Evolutionary conservation across 2,797 vertebrate species (phyloP).

Genomic region (Enteromius thamalakanensis): DNA sequence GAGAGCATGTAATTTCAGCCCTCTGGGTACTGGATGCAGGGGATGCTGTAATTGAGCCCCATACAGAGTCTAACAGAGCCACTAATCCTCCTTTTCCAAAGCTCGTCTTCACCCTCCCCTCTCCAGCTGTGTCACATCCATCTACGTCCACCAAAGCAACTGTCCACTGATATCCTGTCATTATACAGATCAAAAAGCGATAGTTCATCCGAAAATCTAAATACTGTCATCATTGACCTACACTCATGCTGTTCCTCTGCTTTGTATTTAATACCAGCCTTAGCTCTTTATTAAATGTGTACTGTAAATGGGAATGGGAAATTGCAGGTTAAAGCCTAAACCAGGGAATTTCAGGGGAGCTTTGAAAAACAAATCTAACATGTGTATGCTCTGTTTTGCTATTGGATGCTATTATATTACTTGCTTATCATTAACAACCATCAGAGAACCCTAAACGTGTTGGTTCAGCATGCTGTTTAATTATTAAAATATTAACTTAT

Average conservation of each 20-base stretch:
- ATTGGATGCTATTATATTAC: no score
- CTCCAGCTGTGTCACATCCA: slow-evolving; percentile 55
- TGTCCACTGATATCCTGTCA: neutral
- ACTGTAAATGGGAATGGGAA: neutral
- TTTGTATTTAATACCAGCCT: neutral
- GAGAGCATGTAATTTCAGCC: slow-evolving; percentile 73
- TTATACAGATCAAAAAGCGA: neutral
- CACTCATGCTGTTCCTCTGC: neutral
- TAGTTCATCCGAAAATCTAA: neutral
- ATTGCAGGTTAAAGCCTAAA: neutral
- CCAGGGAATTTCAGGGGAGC: neutral
- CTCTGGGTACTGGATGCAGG: slow-evolving; percentile 32
- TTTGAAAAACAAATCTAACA: no score
- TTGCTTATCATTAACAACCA: neutral
- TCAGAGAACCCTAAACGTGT: neutral
- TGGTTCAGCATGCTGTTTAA: neutral
- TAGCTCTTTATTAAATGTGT: neutral
- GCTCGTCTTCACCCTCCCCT: slow-evolving; percentile 17
- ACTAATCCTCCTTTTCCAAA: slow-evolving; percentile 5
- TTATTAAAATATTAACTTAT: neutral
- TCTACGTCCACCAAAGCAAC: slow-evolving; percentile 40
- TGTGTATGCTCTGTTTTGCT: no score
- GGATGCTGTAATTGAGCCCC: slow-evolving; percentile 38
- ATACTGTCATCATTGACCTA: no score
- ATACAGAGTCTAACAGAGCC: slow-evolving; percentile 7